Conservation (phyloP, 2,888 invertebrate species). For the Eupithecia tripunctaria region DNA sequence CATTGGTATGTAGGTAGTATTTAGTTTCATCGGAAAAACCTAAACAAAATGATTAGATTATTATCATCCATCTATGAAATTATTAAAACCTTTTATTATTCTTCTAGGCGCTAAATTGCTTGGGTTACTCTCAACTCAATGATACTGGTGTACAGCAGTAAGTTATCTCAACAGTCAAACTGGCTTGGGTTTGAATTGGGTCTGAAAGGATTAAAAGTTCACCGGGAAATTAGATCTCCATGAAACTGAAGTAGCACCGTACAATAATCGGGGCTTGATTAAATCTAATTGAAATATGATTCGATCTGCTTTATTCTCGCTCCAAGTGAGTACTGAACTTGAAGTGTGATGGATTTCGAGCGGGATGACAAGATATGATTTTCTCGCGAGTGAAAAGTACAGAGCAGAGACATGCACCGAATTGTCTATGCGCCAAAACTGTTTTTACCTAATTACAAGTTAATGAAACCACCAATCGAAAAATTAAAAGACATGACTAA, state of each 20-base stretch:
- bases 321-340: constrained; percentile 53
- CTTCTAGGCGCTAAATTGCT: not conserved
- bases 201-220: constrained; percentile 15
- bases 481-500: no score
- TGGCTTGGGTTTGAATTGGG: not conserved
- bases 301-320: constrained; percentile 45
- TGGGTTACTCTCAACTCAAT: not conserved
- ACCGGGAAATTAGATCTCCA: constrained; percentile 28
- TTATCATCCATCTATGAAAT: not conserved
- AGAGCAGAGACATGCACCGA: no score
- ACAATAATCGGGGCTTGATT: constrained; percentile 52
- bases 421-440: no score
- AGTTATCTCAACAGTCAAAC: not conserved
- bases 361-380: no score
- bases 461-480: no score
- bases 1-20: not conserved
- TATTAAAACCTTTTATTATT: not conserved
- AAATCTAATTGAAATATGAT: constrained; percentile 69
- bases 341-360: not conserved
- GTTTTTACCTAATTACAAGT: no score
- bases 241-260: constrained; percentile 39
- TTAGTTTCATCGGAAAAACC: not conserved
- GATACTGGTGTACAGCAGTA: not conserved
- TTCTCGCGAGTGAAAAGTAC: no score
- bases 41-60: not conserved